Evolutionary conservation across 2,888 invertebrate genomes (phyloP).

Genomic region (Diarsia dahlii): DNA sequence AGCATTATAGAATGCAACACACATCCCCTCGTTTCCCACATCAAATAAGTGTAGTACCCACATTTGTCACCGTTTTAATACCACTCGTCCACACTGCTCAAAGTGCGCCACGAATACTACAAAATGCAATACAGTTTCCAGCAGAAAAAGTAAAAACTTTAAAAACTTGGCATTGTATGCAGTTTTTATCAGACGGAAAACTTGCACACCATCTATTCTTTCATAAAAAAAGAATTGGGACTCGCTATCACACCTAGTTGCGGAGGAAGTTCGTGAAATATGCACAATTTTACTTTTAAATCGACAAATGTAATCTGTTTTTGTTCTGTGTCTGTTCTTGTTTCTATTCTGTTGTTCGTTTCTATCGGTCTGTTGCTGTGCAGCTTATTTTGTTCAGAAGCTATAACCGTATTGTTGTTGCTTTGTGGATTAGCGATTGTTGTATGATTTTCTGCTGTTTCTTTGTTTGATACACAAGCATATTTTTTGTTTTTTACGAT

Average conservation of each 20-base stretch:
- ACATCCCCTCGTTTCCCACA: constrained; percentile 6
- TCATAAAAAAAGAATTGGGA: constrained; percentile 56
- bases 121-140: constrained; percentile 62
- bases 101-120: constrained; percentile 59
- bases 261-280: constrained; percentile 59
- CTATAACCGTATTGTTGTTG: constrained; percentile 34
- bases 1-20: background rate
- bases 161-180: constrained; percentile 65
- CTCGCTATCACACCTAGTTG: constrained; percentile 64
- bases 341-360: constrained; percentile 33
- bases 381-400: constrained; percentile 41
- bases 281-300: constrained; percentile 66
- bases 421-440: constrained; percentile 30
- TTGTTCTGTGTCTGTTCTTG: constrained; percentile 41
- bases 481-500: background rate
- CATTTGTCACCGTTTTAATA: constrained; percentile 56
- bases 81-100: constrained; percentile 59
- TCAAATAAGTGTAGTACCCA: constrained; percentile 27
- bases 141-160: constrained; percentile 61
- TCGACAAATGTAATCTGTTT: constrained; percentile 65
- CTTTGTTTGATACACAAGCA: background rate
- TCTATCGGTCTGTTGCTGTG: constrained; percentile 35
- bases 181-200: constrained; percentile 62
- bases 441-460: constrained; percentile 23
- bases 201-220: constrained; percentile 63